These are phyloP conservation scores for Sinocyclocheilus grahami DNA, from an alignment of 2,113 vertebrate species.

Conservation along the genomic window DNA sequence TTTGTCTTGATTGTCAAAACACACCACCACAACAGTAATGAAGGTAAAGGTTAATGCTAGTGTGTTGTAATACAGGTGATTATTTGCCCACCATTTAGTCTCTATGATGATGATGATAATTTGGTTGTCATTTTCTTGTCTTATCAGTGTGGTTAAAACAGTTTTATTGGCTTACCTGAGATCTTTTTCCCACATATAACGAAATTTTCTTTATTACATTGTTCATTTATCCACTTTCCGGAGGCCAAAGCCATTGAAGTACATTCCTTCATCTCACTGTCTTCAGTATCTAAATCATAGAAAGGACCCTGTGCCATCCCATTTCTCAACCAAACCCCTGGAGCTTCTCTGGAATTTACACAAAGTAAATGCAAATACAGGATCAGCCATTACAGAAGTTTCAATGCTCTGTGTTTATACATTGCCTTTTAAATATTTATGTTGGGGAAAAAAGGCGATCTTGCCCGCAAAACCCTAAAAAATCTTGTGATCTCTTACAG, in stretches of 20 bases:
- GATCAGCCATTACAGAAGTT: not conserved
- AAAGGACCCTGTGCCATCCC: slow-evolving; percentile 9
- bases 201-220: slow-evolving; percentile 57
- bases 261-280: slow-evolving; percentile 55
- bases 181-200: slow-evolving; percentile 71
- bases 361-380: not conserved
- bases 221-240: slow-evolving; percentile 58
- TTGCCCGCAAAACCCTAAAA: not conserved
- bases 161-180: slow-evolving; percentile 57
- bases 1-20: not conserved
- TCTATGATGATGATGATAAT: not conserved
- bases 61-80: not conserved
- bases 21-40: too few species aligned
- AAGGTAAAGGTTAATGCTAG: too few species aligned
- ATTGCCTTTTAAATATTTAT: not conserved
- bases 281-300: not conserved
- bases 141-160: not conserved
- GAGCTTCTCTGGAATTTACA: slow-evolving; percentile 51
- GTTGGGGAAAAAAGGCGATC: not conserved
- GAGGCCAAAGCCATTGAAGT: slow-evolving; percentile 66
- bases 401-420: not conserved
- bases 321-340: slow-evolving; percentile 67
- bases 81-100: not conserved
- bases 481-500: slow-evolving; percentile 61
- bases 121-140: not conserved